A percentile compares a stretch with the other conserved stretches of the same genome.
These are phyloP conservation scores for Parnassius smintheus DNA, from an alignment of 2,888 invertebrate species.

Conservation along the genomic window DNA sequence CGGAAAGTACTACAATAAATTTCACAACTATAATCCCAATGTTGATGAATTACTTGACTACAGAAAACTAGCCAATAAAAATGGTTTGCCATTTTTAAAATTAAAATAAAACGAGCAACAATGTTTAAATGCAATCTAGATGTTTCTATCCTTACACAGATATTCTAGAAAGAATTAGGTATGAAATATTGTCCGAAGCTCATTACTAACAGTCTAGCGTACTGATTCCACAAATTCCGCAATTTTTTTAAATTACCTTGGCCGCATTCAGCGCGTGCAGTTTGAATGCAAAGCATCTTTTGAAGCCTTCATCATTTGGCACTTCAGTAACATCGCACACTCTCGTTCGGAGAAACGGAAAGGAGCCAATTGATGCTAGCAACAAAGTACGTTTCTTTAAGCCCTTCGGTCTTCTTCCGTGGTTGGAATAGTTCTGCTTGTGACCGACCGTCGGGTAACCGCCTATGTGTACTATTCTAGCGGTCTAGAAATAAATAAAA, in stretches of 20 bases:
- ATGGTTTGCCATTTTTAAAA: too few species aligned
- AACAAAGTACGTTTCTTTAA: conserved; percentile 10
- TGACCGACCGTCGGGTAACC: conserved; percentile 19
- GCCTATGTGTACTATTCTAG: conserved; percentile 17
- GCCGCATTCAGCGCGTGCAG: background rate
- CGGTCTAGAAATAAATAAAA: conserved; percentile 12
- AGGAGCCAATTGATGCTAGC: conserved; percentile 9
- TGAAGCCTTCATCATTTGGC: conserved; percentile 1
- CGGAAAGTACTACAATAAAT: too few species aligned
- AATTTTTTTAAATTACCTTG: conserved; percentile 12
- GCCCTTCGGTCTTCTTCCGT: background rate
- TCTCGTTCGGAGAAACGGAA: conserved; percentile 11
- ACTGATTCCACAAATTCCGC: background rate
- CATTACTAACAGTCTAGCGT: background rate
- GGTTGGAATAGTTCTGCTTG: background rate
- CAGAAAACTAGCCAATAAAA: too few species aligned
- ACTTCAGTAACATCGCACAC: background rate
- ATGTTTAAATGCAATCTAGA: too few species aligned
- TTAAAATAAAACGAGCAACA: too few species aligned
- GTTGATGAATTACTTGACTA: too few species aligned
- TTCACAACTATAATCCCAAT: too few species aligned
- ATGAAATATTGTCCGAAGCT: background rate
- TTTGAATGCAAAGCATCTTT: conserved; percentile 25
- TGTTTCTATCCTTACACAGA: too few species aligned
- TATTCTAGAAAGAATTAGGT: background rate